Percentiles rank a stretch among this genome's conserved stretches.
phyloP scores from a whole-genome alignment of 2,888 invertebrate genomes.

The Noctua comes region DNA sequence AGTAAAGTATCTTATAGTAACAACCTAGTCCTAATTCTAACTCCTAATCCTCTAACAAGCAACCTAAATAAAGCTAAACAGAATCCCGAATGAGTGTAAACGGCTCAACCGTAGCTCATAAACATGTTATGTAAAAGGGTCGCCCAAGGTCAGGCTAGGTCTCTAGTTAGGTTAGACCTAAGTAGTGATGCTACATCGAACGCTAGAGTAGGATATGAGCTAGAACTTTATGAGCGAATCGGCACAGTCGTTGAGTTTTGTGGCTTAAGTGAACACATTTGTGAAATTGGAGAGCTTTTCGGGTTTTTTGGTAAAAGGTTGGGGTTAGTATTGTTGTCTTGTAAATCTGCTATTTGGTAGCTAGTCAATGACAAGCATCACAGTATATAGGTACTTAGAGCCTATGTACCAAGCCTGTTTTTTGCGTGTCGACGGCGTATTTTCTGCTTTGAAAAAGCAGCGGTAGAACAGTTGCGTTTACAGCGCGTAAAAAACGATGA shows the following conservation, averaged over 20 bases:
- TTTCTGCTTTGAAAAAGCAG: background rate
- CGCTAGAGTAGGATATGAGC: conserved; percentile 34
- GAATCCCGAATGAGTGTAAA: conserved; percentile 45
- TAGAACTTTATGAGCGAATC: conserved; percentile 44
- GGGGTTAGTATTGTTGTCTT: background rate
- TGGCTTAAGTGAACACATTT: conserved; percentile 36
- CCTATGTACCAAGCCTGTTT: background rate
- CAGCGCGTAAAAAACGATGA: background rate
- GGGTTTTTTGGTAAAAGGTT: conserved; percentile 20
- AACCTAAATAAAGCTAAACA: conserved; percentile 31
- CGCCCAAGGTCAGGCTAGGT: conserved; percentile 24
- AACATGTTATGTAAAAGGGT: conserved; percentile 50
- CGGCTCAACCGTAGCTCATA: conserved; percentile 33
- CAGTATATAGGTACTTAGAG: background rate
- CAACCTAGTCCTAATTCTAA: conserved; percentile 19
- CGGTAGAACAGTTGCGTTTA: background rate
- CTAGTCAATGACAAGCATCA: background rate
- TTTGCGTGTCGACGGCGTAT: background rate
- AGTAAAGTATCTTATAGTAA: background rate
- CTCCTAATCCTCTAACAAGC: conserved; percentile 13
- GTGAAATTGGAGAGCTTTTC: conserved; percentile 29
- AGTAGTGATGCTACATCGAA: conserved; percentile 24
- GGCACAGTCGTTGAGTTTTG: conserved; percentile 44
- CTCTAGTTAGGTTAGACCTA: conserved; percentile 20
- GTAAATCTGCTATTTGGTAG: background rate